phyloP scores from a whole-genome alignment of 2,797 vertebrate genomes.

The Octomys mimax region DNA sequence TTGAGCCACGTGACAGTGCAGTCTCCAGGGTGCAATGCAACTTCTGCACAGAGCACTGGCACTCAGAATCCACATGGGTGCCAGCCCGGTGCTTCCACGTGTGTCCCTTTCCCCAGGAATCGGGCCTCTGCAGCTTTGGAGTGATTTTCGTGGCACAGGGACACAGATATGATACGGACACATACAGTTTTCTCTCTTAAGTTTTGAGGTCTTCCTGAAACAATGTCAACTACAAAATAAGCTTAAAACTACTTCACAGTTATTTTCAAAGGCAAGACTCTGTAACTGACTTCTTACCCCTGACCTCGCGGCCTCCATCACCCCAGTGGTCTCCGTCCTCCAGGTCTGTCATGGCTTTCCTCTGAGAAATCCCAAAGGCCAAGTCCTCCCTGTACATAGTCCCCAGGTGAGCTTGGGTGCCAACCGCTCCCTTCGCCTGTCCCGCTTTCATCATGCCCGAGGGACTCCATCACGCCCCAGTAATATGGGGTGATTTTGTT shows the following conservation, averaged over 20 bases:
- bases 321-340: neutral
- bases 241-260: neutral
- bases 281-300: neutral
- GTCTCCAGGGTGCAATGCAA: neutral
- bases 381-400: neutral
- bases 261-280: constrained; percentile 14
- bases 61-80: neutral
- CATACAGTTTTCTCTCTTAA: neutral
- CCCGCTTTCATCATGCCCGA: neutral
- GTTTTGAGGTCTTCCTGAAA: neutral
- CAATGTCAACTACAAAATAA: neutral
- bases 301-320: neutral
- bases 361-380: neutral
- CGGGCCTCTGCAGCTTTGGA: no score
- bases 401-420: neutral
- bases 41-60: neutral
- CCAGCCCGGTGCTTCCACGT: neutral
- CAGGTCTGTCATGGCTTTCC: neutral
- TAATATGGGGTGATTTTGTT: no score
- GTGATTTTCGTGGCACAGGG: no score
- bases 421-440: no score
- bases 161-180: no score
- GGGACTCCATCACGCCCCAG: neutral
- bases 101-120: neutral
- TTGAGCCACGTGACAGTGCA: neutral